A percentile compares a stretch with the other conserved stretches of the same genome.
These are phyloP conservation scores for Electrophaes corylata DNA, from an alignment of 2,888 invertebrate species.

Conservation along the genomic window DNA sequence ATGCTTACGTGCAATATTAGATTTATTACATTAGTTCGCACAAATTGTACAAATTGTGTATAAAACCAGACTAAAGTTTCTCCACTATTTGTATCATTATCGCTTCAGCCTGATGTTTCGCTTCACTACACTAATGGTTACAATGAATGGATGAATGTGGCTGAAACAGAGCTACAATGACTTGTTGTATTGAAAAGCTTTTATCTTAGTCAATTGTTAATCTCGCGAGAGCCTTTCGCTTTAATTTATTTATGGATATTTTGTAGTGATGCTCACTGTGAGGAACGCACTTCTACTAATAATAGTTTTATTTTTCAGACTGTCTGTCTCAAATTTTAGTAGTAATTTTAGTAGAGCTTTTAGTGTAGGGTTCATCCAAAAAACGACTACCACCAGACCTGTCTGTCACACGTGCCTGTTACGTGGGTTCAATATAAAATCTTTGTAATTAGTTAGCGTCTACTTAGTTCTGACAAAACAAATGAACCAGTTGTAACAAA, in stretches of 20 bases:
- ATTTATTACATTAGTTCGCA: no score
- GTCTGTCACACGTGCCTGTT: no score
- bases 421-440: background rate
- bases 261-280: conserved; percentile 9
- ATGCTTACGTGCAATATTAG: no score
- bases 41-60: no score
- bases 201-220: conserved; percentile 28
- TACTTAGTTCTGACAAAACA: background rate
- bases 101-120: conserved; percentile 7
- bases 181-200: conserved; percentile 29
- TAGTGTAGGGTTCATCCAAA: no score
- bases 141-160: conserved; percentile 26
- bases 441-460: background rate
- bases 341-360: no score
- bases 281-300: background rate
- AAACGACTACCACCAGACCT: no score
- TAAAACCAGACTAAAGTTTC: background rate
- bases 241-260: conserved; percentile 23
- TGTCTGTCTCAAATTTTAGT: background rate
- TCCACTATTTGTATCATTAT: background rate
- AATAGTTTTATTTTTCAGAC: background rate
- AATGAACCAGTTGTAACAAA: background rate
- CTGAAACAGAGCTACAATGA: conserved; percentile 26
- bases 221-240: conserved; percentile 8
- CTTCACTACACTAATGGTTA: conserved; percentile 27